phyloP scores from a whole-genome alignment of 2,113 vertebrate species.

The Sclerurus mexicanus region DNA sequence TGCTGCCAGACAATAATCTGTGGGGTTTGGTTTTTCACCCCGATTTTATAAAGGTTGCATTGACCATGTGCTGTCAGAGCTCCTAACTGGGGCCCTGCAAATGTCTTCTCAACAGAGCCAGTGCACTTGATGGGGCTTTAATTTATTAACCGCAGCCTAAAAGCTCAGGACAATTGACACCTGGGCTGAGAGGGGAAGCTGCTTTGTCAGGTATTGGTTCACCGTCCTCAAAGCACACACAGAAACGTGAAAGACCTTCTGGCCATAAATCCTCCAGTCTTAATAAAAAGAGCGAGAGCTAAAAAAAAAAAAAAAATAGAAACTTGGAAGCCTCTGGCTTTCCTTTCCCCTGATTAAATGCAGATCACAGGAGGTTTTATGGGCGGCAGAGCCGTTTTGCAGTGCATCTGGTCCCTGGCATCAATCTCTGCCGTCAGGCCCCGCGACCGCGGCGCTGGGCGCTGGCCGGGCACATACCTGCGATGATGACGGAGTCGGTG shows the following conservation, averaged over 20 bases:
- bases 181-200: constrained; percentile 42
- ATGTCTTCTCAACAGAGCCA: neutral
- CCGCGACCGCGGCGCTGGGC: neutral
- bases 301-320: neutral
- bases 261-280: constrained; percentile 59
- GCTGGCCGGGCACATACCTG: constrained; percentile 81
- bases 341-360: constrained; percentile 67
- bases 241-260: constrained; percentile 17
- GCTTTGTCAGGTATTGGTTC: constrained; percentile 39
- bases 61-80: neutral
- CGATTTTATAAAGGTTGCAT: neutral
- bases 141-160: constrained; percentile 62
- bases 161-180: constrained; percentile 55
- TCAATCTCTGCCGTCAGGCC: constrained; percentile 27
- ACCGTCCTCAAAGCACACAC: neutral
- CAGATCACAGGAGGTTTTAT: constrained; percentile 68
- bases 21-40: neutral
- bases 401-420: constrained; percentile 69
- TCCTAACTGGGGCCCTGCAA: constrained; percentile 27
- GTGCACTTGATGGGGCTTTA: neutral
- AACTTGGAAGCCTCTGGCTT: constrained; percentile 54
- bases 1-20: neutral
- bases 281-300: constrained; percentile 44
- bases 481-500: constrained; percentile 96
- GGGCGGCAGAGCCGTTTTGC: constrained; percentile 37